Evolutionary conservation across 1,140 invertebrate species (phyloP), one percentile per base, ranked within the genome.

Genomic region (Parasteatoda tepidariorum): DNA sequence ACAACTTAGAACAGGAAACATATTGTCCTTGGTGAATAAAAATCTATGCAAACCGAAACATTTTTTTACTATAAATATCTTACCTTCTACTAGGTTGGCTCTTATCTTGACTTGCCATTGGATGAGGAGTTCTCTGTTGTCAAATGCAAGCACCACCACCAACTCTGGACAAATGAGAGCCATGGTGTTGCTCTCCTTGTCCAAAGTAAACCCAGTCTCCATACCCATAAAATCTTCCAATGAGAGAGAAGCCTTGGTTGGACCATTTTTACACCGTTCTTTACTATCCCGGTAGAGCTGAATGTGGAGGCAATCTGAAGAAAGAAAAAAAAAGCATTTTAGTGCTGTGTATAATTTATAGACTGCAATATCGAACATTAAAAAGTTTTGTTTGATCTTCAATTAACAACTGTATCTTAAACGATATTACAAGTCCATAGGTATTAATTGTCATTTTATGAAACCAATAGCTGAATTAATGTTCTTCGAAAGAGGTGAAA

Each of bases 131-230:
- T 98, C 96, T 85, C 95, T 90, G 13, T 93, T 95, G 86, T 97
- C 95, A 89, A 97, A 97, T 0, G 95, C 95, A 31, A 97, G 89
- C 1, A 97, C 93, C 3, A 95, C 94, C n/a, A 93, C 94, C 24
- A 96, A 92, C 86, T 97, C 95, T 88, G 95, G 94, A 87, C 96
- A 97, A 79, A 97, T 93, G 84, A 97, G 94, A 18, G 95, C 95
- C 86, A 97, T 92, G 0, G 96, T 97, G 88, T 97, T 95, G 2
- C 94, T 94, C 89, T 98, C 96, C 88, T 96, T 97, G 89, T 97
- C 96, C 79, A 96, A 90, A 0, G 94, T 95, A 88, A 97, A 96
- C 30, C 95, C 96, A 11, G 87, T 87, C 86, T 89, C 88, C 55
- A 90, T 85, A 9, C 89, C 90, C 81, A 88, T 87, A 84, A 89